A percentile compares a stretch with the other conserved stretches of the same genome.
phyloP scores from a whole-genome alignment of 2,113 vertebrate species.

The Hippocampus mohnikei region DNA sequence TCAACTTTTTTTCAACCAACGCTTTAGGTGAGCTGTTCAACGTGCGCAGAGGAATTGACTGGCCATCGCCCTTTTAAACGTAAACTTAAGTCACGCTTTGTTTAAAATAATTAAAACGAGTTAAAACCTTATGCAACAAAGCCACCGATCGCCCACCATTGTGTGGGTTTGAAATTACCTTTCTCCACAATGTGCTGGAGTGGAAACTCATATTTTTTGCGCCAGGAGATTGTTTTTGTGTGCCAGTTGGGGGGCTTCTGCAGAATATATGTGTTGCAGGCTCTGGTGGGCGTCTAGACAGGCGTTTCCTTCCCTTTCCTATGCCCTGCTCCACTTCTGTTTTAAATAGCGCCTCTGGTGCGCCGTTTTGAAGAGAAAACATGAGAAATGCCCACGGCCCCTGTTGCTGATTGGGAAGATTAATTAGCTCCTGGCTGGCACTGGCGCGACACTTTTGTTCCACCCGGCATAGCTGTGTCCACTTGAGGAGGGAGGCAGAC shows the following conservation, averaged over 20 bases:
- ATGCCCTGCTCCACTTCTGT: slow-evolving; percentile 70
- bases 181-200: not conserved
- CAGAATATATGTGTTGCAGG: slow-evolving; percentile 66
- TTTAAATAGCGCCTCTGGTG: slow-evolving; percentile 63
- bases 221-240: slow-evolving; percentile 5
- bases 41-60: too few species aligned
- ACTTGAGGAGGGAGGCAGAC: slow-evolving; percentile 15
- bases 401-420: slow-evolving; percentile 74
- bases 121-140: too few species aligned
- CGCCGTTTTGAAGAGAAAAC: slow-evolving; percentile 59
- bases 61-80: too few species aligned
- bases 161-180: not conserved
- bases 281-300: slow-evolving; percentile 75
- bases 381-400: slow-evolving; percentile 68
- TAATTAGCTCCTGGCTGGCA: slow-evolving; percentile 68
- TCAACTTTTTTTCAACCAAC: too few species aligned
- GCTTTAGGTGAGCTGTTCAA: too few species aligned
- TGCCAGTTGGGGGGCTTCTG: slow-evolving; percentile 55
- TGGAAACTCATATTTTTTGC: not conserved
- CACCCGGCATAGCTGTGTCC: slow-evolving; percentile 24
- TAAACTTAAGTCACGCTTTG: too few species aligned
- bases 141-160: not conserved
- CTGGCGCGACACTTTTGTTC: slow-evolving; percentile 53
- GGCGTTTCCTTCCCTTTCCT: slow-evolving; percentile 73
- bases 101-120: too few species aligned